Evolutionary conservation across 2,888 invertebrate genomes (phyloP).

Genomic region (Myathropa florea): DNA sequence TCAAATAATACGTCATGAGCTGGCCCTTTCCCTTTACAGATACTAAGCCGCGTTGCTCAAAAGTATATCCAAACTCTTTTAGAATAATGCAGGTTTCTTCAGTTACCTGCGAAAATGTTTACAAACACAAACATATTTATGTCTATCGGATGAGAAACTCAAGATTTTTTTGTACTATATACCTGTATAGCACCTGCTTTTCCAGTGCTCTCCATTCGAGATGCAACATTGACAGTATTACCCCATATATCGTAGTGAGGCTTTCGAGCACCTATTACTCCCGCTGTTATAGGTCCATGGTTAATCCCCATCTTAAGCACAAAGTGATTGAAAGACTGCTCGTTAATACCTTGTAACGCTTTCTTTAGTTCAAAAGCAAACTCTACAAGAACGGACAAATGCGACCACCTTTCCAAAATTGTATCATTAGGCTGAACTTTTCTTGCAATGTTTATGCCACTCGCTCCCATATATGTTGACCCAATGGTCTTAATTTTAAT

Average conservation of each 20-base stretch:
- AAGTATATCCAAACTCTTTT: slow-evolving; percentile 93
- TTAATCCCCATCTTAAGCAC: slow-evolving; percentile 96
- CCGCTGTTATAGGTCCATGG: slow-evolving; percentile 97
- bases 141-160: neutral
- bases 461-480: slow-evolving; percentile 97
- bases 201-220: slow-evolving; percentile 98
- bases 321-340: slow-evolving; percentile 97
- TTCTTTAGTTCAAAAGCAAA: slow-evolving; percentile 94
- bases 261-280: slow-evolving; percentile 96
- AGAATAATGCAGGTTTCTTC: slow-evolving; percentile 96
- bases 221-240: slow-evolving; percentile 98
- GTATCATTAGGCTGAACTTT: slow-evolving; percentile 86
- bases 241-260: slow-evolving; percentile 99
- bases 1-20: slow-evolving; percentile 95
- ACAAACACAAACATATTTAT: neutral
- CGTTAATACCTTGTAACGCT: slow-evolving; percentile 94
- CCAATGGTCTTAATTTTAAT: slow-evolving; percentile 97
- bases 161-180: neutral
- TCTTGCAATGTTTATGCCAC: slow-evolving; percentile 91
- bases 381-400: slow-evolving; percentile 91
- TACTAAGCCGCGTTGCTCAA: slow-evolving; percentile 96
- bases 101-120: slow-evolving; percentile 87
- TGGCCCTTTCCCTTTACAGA: slow-evolving; percentile 98
- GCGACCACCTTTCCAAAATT: slow-evolving; percentile 89
- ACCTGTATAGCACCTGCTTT: slow-evolving; percentile 97